These are phyloP conservation scores for Microvelia longipes DNA, from an alignment of 1,140 invertebrate genomes.

Conservation along the genomic window DNA sequence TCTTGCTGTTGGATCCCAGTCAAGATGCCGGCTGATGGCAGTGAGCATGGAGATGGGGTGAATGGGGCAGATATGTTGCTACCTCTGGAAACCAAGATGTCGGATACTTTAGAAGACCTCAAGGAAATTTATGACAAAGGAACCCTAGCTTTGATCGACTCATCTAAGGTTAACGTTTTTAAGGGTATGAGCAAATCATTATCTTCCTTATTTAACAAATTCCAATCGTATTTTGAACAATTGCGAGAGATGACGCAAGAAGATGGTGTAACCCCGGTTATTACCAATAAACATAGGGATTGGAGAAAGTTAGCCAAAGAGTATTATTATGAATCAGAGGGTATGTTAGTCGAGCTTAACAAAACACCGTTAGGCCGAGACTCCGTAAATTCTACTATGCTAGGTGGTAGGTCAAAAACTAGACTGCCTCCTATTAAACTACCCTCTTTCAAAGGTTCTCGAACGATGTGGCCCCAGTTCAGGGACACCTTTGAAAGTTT, in stretches of 20 bases:
- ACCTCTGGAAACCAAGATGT: no score
- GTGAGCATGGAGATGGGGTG: no score
- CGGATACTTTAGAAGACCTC: background rate
- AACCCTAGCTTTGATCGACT: background rate
- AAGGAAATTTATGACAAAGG: background rate
- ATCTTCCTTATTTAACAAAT: background rate
- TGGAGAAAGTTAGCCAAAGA: background rate
- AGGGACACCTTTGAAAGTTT: background rate
- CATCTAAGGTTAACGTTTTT: background rate
- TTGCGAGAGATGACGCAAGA: background rate
- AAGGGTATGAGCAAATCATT: background rate
- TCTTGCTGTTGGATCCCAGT: no score
- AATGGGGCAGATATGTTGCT: no score
- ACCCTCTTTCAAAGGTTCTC: background rate
- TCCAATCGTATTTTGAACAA: background rate
- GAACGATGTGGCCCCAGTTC: background rate
- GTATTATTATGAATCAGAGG: background rate
- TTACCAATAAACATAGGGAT: background rate
- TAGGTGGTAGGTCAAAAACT: background rate
- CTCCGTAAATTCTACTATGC: background rate
- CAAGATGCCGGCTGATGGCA: no score
- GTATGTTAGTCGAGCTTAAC: background rate
- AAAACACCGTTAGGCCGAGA: background rate
- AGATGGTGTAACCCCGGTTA: background rate
- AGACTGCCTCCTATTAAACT: background rate